Conservation (phyloP, 2,797 vertebrate genomes). For the Myotis planiceps region DNA sequence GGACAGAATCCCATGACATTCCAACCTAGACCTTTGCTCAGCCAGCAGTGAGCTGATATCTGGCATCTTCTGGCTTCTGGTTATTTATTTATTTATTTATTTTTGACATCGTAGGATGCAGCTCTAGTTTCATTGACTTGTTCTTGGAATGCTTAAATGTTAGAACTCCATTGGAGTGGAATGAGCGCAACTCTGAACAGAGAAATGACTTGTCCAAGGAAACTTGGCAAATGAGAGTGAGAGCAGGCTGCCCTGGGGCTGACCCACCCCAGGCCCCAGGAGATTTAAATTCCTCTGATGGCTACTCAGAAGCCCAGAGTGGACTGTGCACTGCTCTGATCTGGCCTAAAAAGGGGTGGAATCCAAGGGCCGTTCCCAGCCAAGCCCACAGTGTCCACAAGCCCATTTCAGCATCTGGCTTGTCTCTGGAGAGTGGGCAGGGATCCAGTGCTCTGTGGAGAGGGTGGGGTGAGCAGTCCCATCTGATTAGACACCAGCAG, state of each 20-base stretch:
- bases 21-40: neutral
- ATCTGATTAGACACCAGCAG: neutral
- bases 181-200: neutral
- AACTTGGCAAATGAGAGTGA: neutral
- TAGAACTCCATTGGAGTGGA: neutral
- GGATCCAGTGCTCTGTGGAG: neutral
- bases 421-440: neutral
- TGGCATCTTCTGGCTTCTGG: neutral
- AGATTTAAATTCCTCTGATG: conserved; percentile 62
- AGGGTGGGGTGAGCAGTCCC: neutral
- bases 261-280: neutral
- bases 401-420: conserved; percentile 55
- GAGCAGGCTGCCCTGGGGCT: neutral
- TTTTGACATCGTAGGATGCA: neutral
- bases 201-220: neutral
- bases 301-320: conserved; percentile 36
- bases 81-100: neutral
- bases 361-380: conserved; percentile 34
- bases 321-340: neutral
- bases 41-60: neutral
- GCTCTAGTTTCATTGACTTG: neutral
- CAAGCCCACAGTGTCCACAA: neutral
- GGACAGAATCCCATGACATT: neutral
- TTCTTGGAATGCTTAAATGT: neutral
- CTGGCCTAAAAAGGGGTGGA: conserved; percentile 80